phyloP scores from a whole-genome alignment of 2,797 vertebrate species.

The Trachurus trachurus region DNA sequence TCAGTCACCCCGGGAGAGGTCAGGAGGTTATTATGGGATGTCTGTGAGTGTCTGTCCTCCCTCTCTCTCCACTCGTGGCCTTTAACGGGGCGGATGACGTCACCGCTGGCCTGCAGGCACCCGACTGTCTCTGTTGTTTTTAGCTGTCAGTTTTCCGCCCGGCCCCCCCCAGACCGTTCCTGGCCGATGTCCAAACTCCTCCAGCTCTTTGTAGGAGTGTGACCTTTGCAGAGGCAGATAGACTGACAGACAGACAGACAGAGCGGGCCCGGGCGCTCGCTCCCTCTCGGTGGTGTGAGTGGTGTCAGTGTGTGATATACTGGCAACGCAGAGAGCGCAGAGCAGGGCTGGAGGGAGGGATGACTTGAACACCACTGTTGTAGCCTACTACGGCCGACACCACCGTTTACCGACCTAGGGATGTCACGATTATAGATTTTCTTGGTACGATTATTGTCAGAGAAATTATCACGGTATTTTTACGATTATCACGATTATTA shows the following conservation, averaged over 20 bases:
- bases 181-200: conserved; percentile 70
- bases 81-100: conserved; percentile 62
- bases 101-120: conserved; percentile 46
- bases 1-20: conserved; percentile 34
- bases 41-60: conserved; percentile 41
- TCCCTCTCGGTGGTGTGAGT: conserved; percentile 46
- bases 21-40: conserved; percentile 44
- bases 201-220: conserved; percentile 75
- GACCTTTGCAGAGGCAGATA: conserved; percentile 76
- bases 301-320: conserved; percentile 50
- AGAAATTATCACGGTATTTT: too few relatives aligned
- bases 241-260: conserved; percentile 64
- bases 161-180: conserved; percentile 35
- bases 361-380: conserved; percentile 52
- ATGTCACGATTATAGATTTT: too few relatives aligned
- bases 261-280: conserved; percentile 24
- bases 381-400: too few relatives aligned
- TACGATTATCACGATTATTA: too few relatives aligned
- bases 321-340: conserved; percentile 26
- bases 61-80: conserved; percentile 56
- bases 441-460: too few relatives aligned
- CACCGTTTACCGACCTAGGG: conserved; percentile 26
- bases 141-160: conserved; percentile 63
- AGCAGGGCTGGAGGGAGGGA: conserved; percentile 40
- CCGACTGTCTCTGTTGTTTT: conserved; percentile 67